phyloP scores from a whole-genome alignment of 1,140 invertebrate genomes.

The Brachionus calyciflorus region DNA sequence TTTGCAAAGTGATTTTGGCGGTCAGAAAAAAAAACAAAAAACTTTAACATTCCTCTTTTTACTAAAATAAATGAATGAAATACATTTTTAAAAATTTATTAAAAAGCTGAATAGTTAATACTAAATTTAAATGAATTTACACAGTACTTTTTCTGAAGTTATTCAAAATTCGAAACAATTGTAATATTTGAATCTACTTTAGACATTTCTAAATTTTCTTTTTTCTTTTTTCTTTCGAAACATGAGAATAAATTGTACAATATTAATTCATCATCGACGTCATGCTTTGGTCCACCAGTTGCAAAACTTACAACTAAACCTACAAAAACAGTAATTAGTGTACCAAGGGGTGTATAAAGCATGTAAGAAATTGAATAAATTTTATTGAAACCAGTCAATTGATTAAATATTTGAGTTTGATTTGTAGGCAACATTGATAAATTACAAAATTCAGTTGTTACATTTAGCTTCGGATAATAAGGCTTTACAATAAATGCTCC shows the following conservation, averaged over 20 bases:
- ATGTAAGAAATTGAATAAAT: constrained; percentile 78
- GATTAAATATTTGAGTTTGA: background rate
- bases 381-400: background rate
- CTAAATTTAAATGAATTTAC: too few species aligned
- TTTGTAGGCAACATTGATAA: background rate
- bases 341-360: constrained; percentile 74
- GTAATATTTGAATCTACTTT: too few species aligned
- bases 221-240: background rate
- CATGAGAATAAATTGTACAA: constrained; percentile 11
- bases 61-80: too few species aligned
- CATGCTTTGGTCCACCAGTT: constrained; percentile 57
- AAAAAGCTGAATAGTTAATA: too few species aligned
- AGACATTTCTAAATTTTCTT: background rate
- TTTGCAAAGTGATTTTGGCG: too few species aligned
- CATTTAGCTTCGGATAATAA: constrained; percentile 13
- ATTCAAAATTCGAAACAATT: background rate
- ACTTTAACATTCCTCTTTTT: too few species aligned
- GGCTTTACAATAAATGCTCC: constrained; percentile 11
- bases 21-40: too few species aligned
- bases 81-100: too few species aligned
- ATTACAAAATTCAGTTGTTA: background rate
- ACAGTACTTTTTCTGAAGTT: too few species aligned
- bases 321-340: constrained; percentile 64
- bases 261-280: background rate
- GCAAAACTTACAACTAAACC: constrained; percentile 71